phyloP scores from a whole-genome alignment of 2,113 vertebrate genomes.

The Forbesichthys papilliferus region DNA sequence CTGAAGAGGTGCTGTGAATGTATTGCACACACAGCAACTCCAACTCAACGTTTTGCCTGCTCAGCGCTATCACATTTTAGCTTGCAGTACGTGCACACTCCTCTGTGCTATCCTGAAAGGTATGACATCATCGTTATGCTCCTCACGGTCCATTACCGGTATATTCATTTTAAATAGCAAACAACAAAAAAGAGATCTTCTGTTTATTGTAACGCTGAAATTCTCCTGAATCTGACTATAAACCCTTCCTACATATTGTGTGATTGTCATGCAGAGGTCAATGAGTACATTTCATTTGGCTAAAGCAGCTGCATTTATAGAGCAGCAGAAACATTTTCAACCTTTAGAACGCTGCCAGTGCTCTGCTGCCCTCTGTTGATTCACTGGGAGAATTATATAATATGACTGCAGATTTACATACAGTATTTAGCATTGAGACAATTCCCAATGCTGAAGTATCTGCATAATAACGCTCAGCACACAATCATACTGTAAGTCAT shows the following conservation, averaged over 20 bases:
- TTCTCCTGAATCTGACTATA: constrained; percentile 29
- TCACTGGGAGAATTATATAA: background rate
- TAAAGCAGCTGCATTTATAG: constrained; percentile 44
- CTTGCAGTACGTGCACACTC: constrained; percentile 37
- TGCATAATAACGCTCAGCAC: background rate
- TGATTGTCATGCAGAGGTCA: constrained; percentile 53
- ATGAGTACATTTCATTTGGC: constrained; percentile 44
- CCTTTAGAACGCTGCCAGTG: background rate
- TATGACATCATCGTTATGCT: constrained; percentile 61
- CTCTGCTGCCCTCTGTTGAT: constrained; percentile 65
- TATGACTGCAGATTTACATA: background rate
- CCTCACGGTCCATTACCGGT: constrained; percentile 2
- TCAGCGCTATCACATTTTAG: constrained; percentile 53
- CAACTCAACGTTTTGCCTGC: constrained; percentile 51
- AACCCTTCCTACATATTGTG: constrained; percentile 36
- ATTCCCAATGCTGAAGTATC: background rate
- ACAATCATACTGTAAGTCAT: no score
- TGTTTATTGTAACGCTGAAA: background rate
- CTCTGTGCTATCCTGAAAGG: constrained; percentile 38
- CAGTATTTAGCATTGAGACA: background rate
- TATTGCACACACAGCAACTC: constrained; percentile 60
- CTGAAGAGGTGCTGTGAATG: constrained; percentile 12
- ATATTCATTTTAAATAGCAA: constrained; percentile 1
- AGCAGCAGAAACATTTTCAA: background rate
- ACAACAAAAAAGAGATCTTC: background rate